These are phyloP conservation scores for Nanorana parkeri DNA, from an alignment of 2,113 vertebrate species.

Conservation along the genomic window DNA sequence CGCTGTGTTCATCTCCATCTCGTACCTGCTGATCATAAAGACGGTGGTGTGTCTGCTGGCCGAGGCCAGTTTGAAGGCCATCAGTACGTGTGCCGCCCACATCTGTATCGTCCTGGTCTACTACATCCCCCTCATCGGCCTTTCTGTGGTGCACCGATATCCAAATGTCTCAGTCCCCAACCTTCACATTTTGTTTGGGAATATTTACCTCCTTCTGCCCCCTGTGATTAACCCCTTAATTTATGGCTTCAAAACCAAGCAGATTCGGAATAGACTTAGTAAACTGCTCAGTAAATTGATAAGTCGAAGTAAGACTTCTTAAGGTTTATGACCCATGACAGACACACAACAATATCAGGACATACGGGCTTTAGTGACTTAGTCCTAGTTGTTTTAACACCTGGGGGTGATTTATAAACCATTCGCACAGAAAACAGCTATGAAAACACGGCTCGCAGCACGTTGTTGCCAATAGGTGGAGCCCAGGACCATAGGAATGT, in stretches of 20 bases:
- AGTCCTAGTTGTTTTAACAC: too few species aligned
- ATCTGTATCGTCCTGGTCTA: constrained; percentile 11
- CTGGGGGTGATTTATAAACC: too few species aligned
- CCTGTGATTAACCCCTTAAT: constrained; percentile 47
- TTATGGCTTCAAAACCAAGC: constrained; percentile 42
- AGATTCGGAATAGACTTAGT: not conserved
- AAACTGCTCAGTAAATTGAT: not conserved
- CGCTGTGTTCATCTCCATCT: constrained; percentile 1
- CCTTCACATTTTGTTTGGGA: not conserved
- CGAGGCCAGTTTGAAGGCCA: constrained; percentile 32
- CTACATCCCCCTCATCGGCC: not conserved
- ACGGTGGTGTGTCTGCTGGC: not conserved
- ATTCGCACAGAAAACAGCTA: too few species aligned
- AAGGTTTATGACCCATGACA: too few species aligned
- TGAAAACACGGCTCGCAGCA: too few species aligned
- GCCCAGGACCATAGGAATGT: too few species aligned
- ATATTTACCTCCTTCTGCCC: constrained; percentile 50
- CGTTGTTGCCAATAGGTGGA: too few species aligned
- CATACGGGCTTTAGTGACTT: too few species aligned
- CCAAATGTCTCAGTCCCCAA: constrained; percentile 45
- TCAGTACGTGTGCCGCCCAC: constrained; percentile 49
- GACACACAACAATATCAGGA: too few species aligned
- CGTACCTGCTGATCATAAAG: constrained; percentile 29
- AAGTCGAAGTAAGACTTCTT: not conserved
- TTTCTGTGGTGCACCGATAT: constrained; percentile 70